These are phyloP conservation scores for Bimastos eiseni DNA, from an alignment of 2,888 invertebrate genomes.

Conservation along the genomic window DNA sequence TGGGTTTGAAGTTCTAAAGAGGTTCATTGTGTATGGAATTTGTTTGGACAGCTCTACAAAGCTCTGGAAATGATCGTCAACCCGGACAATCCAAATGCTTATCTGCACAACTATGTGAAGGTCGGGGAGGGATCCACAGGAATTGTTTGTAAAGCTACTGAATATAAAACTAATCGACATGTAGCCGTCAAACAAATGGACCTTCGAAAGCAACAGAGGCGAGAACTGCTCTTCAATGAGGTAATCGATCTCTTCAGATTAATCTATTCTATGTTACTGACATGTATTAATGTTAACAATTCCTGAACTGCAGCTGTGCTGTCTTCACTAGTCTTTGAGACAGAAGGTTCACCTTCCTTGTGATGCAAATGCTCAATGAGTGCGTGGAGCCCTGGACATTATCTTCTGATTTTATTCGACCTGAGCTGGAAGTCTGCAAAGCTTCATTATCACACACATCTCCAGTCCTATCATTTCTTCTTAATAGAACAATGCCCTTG, in stretches of 20 bases:
- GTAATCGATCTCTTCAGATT: conserved; percentile 64
- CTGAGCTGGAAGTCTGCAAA: neutral
- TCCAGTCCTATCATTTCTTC: neutral
- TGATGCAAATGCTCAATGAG: too few relatives aligned
- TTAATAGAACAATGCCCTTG: neutral
- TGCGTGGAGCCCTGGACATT: neutral
- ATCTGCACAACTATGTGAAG: conserved; percentile 88
- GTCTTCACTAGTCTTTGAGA: neutral
- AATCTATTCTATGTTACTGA: neutral
- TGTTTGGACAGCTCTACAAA: conserved; percentile 57
- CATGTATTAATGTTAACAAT: neutral
- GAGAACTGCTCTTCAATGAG: conserved; percentile 96
- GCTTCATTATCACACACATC: neutral
- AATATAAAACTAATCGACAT: conserved; percentile 73
- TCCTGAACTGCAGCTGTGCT: neutral
- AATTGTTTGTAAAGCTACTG: conserved; percentile 72
- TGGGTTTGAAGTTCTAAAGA: neutral
- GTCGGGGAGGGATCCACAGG: conserved; percentile 98
- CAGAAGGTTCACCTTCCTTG: neutral
- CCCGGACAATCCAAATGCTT: conserved; percentile 89
- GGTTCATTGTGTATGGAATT: neutral
- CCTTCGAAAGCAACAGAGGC: conserved; percentile 88
- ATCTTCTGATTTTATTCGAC: neutral
- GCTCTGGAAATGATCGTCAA: conserved; percentile 90
- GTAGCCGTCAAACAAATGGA: conserved; percentile 99